Evolutionary conservation across 2,888 invertebrate genomes (phyloP), one percentile per base, ranked within the genome.

Genomic region (Zygogramma bicolorata): DNA sequence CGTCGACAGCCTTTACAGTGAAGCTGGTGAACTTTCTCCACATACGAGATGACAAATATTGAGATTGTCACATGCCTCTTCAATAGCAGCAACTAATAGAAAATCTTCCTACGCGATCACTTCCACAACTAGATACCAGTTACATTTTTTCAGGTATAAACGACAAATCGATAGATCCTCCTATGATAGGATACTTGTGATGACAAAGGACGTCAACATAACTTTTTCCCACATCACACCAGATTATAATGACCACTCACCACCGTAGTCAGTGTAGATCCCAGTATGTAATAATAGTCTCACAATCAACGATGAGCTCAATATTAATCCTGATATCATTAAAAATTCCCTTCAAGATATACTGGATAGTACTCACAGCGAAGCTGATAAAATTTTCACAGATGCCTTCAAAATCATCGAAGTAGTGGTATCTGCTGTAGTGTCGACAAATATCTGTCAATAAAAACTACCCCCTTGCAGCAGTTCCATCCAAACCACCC

Each of bases 381-480:
- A 31, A 6, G 31, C 6, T 6, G 31, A 31, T 31, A 31, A 31
- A 6, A 6, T 31, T 31, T 31, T 31, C 8, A 31, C 31, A 31
- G 46, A 46, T 46, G 46, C 46, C 46, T 46, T n/a, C 46, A 46
- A 46, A 46, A 46, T n/a, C 46, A 46, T 46, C 46, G 46, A 46
- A 46, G 46, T 6, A 18, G 46, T 46, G 46, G 46, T 6, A 46
- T 46, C 38, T 10, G n/a, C n/a, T n/a, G n/a, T n/a, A n/a, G n/a
- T n/a, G n/a, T n/a, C n/a, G n/a, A n/a, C 46, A 46, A 46, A 46
- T 46, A 46, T 13, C 46, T 46, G 5, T 46, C 46, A 46, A 13
- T 46, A 7, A 6, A 46, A 46, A 46, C 46, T 46, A 6, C 13
- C 18, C n/a, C 46, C 46, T 46, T n/a, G n/a, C 46, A 46, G 46